These are phyloP conservation scores for Antheraea assamensis DNA, from an alignment of 2,888 invertebrate genomes.

Conservation along the genomic window DNA sequence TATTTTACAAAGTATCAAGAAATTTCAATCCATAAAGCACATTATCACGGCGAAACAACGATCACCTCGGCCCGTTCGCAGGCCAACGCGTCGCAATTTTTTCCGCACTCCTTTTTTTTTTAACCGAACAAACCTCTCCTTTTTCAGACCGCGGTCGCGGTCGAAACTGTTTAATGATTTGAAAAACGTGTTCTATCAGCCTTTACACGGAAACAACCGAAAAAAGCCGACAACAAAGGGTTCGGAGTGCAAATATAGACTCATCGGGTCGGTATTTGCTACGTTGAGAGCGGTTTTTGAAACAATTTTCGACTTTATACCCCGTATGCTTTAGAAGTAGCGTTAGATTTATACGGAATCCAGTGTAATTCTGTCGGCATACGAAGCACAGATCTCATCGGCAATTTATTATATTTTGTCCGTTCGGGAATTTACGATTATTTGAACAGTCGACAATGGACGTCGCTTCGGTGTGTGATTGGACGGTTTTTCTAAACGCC, in stretches of 20 bases:
- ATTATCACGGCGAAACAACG: constrained; percentile 67
- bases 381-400: constrained; percentile 78
- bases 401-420: constrained; percentile 82
- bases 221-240: constrained; percentile 80
- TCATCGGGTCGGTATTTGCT: constrained; percentile 47
- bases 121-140: constrained; percentile 48
- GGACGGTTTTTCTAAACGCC: constrained; percentile 72
- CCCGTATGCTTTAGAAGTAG: constrained; percentile 18
- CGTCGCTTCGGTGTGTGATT: constrained; percentile 60
- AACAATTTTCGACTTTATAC: constrained; percentile 48
- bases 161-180: constrained; percentile 82
- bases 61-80: constrained; percentile 57
- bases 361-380: constrained; percentile 53
- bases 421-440: constrained; percentile 80
- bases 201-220: constrained; percentile 80
- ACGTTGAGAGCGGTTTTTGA: constrained; percentile 29
- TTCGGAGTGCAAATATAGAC: constrained; percentile 79
- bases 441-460: constrained; percentile 73
- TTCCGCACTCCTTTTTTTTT: constrained; percentile 58
- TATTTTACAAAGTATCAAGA: constrained; percentile 53
- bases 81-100: constrained; percentile 58
- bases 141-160: constrained; percentile 70
- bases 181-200: constrained; percentile 83
- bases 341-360: constrained; percentile 32
- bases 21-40: constrained; percentile 36